phyloP scores from a whole-genome alignment of 2,888 invertebrate species.

The Heliconius hortense region DNA sequence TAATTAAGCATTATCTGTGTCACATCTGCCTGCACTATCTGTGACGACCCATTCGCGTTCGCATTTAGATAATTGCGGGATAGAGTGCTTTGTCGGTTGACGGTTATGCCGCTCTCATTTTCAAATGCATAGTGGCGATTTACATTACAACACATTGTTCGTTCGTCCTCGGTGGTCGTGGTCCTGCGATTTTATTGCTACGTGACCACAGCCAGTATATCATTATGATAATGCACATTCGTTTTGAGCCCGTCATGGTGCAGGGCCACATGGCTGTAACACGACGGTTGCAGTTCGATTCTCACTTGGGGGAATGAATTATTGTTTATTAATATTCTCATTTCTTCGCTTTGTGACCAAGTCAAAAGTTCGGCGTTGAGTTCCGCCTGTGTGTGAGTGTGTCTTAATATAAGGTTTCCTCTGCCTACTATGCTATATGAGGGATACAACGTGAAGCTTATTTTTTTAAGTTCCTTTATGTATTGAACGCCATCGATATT shows the following conservation, averaged over 20 bases:
- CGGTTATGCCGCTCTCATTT: conserved; percentile 66
- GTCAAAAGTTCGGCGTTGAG: too few species aligned
- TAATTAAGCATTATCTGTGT: conserved; percentile 14
- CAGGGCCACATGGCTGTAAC: too few species aligned
- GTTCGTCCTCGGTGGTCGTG: conserved; percentile 46
- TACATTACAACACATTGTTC: conserved; percentile 61
- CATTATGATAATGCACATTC: conserved; percentile 30
- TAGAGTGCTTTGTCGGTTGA: conserved; percentile 65
- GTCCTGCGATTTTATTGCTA: conserved; percentile 36
- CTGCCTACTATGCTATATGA: too few species aligned
- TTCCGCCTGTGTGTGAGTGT: background rate
- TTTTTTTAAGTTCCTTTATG: background rate
- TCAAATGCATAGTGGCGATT: conserved; percentile 66
- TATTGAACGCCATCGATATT: background rate
- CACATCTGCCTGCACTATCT: conserved; percentile 28
- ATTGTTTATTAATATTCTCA: too few species aligned
- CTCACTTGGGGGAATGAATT: too few species aligned
- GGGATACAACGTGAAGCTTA: too few species aligned
- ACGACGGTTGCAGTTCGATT: too few species aligned
- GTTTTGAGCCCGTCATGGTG: too few species aligned
- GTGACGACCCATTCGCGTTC: conserved; percentile 43
- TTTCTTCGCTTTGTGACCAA: too few species aligned
- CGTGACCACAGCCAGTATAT: background rate
- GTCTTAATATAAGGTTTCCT: too few species aligned
- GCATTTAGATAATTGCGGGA: conserved; percentile 79